Evolutionary conservation across 2,113 vertebrate species (phyloP).

Genomic region (Carlito syrichta): DNA sequence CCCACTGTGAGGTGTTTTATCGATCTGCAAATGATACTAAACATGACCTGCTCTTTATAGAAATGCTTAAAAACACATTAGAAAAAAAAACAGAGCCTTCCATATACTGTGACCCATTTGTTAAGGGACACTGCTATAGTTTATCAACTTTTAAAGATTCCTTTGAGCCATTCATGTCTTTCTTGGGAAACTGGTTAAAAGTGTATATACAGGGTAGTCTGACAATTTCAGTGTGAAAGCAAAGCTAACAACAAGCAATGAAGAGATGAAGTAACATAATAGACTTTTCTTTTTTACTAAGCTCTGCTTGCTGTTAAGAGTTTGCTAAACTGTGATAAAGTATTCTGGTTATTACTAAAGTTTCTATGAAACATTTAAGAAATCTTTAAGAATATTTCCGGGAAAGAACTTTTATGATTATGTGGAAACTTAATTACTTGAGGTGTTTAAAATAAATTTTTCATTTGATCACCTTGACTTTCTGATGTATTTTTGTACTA

Average conservation of each 20-base stretch:
- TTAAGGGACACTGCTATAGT: constrained; percentile 17
- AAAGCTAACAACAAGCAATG: constrained; percentile 34
- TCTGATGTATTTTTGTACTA: constrained; percentile 1
- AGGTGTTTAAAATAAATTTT: constrained; percentile 47
- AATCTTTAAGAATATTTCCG: constrained; percentile 65
- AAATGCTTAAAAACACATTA: neutral
- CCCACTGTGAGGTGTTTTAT: neutral
- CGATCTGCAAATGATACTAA: constrained; percentile 10
- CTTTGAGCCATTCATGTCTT: neutral
- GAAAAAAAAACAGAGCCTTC: neutral
- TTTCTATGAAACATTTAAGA: constrained; percentile 63
- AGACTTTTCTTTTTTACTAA: constrained; percentile 30
- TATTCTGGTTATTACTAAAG: constrained; percentile 51
- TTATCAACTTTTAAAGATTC: constrained; percentile 36
- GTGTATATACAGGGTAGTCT: neutral
- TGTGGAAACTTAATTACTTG: constrained; percentile 21
- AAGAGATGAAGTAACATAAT: constrained; percentile 19
- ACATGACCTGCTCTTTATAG: neutral
- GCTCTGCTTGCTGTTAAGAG: constrained; percentile 3
- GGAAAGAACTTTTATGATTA: constrained; percentile 44
- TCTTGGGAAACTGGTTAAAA: constrained; percentile 29
- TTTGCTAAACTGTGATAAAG: constrained; percentile 33
- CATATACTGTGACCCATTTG: neutral
- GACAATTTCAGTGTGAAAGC: constrained; percentile 42
- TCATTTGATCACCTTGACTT: neutral